phyloP scores from a whole-genome alignment of 2,888 invertebrate genomes.

The Onchidella celtica region DNA sequence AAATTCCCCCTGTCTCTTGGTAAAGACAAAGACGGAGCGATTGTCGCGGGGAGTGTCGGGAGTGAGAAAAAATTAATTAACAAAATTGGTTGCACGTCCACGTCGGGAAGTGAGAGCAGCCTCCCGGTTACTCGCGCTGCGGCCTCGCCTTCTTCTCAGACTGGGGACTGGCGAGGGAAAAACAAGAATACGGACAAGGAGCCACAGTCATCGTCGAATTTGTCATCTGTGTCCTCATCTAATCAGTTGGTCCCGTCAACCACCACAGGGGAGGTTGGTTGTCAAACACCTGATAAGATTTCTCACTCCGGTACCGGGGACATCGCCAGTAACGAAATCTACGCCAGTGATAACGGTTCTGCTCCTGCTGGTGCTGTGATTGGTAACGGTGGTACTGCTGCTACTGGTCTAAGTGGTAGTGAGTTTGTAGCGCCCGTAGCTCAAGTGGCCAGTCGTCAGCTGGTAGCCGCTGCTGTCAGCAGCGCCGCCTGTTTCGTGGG shows the following conservation, averaged over 20 bases:
- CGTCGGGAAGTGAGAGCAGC: not conserved
- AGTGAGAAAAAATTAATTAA: not conserved
- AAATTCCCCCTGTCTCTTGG: slow-evolving; percentile 30
- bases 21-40: slow-evolving; percentile 24
- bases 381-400: slow-evolving; percentile 4
- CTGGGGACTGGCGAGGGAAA: not conserved
- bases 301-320: not conserved
- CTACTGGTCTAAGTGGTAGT: slow-evolving; percentile 17
- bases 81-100: not conserved
- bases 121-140: not conserved
- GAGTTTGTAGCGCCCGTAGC: slow-evolving; percentile 44
- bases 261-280: not conserved
- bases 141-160: not conserved
- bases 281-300: not conserved
- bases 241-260: not conserved
- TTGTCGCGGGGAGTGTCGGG: not conserved
- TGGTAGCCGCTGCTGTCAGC: slow-evolving; percentile 45
- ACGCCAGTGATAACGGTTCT: not conserved
- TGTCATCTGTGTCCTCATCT: not conserved
- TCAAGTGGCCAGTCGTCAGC: slow-evolving; percentile 43
- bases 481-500: slow-evolving; percentile 40
- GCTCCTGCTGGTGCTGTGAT: not conserved
- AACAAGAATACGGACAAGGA: not conserved
- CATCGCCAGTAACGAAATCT: not conserved
- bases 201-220: not conserved